A percentile compares a stretch with the other conserved stretches of the same genome.
Evolutionary conservation across 1,140 invertebrate species (phyloP).

Genomic region (Tribolium madens): DNA sequence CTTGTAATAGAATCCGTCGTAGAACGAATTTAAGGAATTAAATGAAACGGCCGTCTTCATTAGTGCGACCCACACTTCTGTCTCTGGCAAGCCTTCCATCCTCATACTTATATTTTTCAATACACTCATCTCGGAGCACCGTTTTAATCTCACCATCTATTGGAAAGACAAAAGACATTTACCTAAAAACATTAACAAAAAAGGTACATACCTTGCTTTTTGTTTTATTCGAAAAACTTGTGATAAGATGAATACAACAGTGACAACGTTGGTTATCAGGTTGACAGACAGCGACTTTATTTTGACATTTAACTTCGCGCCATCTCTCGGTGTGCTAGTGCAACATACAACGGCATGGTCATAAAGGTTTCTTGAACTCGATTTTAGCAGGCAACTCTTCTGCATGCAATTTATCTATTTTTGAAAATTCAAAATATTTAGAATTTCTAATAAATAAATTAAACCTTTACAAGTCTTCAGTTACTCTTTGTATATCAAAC

Average conservation of each 20-base stretch:
- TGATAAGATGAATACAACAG: background rate
- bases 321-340: too few relatives aligned
- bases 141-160: slow-evolving; percentile 29
- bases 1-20: slow-evolving; percentile 25
- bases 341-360: too few relatives aligned
- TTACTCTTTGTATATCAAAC: too few relatives aligned
- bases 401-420: too few relatives aligned
- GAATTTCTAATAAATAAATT: too few relatives aligned
- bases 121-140: slow-evolving; percentile 49
- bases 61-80: slow-evolving; percentile 27
- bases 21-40: slow-evolving; percentile 25
- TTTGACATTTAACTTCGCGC: too few relatives aligned
- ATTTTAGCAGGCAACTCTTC: too few relatives aligned
- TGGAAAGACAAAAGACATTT: slow-evolving; percentile 6
- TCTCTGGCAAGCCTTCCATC: slow-evolving; percentile 1
- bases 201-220: slow-evolving; percentile 13
- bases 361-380: slow-evolving; percentile 1
- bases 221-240: slow-evolving; percentile 25
- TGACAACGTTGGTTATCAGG: slow-evolving; percentile 5
- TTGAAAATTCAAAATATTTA: too few relatives aligned
- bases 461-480: too few relatives aligned
- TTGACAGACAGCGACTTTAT: background rate
- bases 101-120: slow-evolving; percentile 10
- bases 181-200: slow-evolving; percentile 9
- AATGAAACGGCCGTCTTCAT: slow-evolving; percentile 25